These are phyloP conservation scores for Tetrao urogallus DNA, from an alignment of 2,113 vertebrate genomes.

Conservation along the genomic window DNA sequence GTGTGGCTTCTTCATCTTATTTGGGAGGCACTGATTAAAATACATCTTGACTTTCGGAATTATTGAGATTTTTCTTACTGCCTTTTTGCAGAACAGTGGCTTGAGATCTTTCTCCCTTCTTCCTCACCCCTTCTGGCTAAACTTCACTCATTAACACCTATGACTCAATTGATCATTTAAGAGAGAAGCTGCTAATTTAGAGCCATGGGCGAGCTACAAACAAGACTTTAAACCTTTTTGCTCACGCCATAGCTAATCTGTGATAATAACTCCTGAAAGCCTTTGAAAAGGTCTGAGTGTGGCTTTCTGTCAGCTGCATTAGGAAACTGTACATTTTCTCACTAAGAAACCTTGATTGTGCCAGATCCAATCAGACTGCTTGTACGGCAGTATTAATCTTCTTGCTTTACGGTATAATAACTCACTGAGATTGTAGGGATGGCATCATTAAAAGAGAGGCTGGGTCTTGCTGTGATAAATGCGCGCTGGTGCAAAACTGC, in stretches of 20 bases:
- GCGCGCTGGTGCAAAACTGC: background rate
- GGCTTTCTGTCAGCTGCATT: conserved; percentile 76
- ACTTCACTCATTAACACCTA: conserved; percentile 78
- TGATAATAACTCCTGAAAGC: conserved; percentile 76
- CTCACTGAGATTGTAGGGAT: conserved; percentile 33
- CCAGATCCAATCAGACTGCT: conserved; percentile 77
- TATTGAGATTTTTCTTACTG: conserved; percentile 57
- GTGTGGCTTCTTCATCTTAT: conserved; percentile 71
- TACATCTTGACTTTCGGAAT: conserved; percentile 74
- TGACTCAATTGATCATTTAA: conserved; percentile 79
- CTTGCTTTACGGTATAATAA: conserved; percentile 41
- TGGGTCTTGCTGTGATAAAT: background rate
- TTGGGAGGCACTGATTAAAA: conserved; percentile 81
- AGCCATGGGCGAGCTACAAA: conserved; percentile 76
- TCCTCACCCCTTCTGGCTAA: conserved; percentile 73
- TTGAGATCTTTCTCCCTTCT: conserved; percentile 32
- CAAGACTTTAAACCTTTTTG: conserved; percentile 78
- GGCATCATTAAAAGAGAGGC: background rate
- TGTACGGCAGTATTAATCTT: conserved; percentile 51
- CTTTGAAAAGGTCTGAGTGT: conserved; percentile 81
- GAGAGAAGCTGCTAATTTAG: conserved; percentile 78
- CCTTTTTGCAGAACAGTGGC: conserved; percentile 12
- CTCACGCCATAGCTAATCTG: conserved; percentile 77
- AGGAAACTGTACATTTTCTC: conserved; percentile 75
- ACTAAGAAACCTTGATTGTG: conserved; percentile 78